A percentile compares a stretch with the other conserved stretches of the same genome.
Evolutionary conservation across 2,797 vertebrate genomes (phyloP).

Genomic region (Cirrhinus molitorella): DNA sequence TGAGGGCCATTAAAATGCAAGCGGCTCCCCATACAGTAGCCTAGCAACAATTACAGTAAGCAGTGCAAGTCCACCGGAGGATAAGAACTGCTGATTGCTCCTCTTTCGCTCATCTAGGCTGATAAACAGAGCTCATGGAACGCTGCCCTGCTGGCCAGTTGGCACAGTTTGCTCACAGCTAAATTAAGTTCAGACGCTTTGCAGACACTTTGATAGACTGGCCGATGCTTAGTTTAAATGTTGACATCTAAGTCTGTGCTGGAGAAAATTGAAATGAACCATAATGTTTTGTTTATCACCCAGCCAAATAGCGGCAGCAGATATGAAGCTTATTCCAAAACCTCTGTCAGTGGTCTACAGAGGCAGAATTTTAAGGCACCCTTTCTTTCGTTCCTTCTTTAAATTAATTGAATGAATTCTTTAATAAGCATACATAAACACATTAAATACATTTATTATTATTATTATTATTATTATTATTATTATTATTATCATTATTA

Average conservation of each 20-base stretch:
- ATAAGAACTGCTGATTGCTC: conserved; percentile 41
- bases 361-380: not conserved
- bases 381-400: not conserved
- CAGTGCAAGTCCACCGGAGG: conserved; percentile 23
- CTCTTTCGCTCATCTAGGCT: conserved; percentile 34
- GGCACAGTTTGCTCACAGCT: conserved; percentile 1
- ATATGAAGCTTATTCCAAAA: not conserved
- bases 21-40: conserved; percentile 77
- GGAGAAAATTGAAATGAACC: not conserved
- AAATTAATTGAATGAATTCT: too few species aligned
- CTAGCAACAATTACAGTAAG: conserved; percentile 74
- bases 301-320: not conserved
- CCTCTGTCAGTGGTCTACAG: not conserved
- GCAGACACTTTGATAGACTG: conserved; percentile 34
- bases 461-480: too few species aligned
- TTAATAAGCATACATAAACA: not conserved
- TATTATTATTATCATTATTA: too few species aligned
- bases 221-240: not conserved
- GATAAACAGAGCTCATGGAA: conserved; percentile 39
- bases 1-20: conserved; percentile 70
- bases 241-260: not conserved
- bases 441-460: too few species aligned
- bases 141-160: conserved; percentile 4
- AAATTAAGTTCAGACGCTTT: conserved; percentile 35
- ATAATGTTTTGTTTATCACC: conserved; percentile 7